Evolutionary conservation across 2,797 vertebrate genomes (phyloP), one percentile per base, ranked within the genome.

Genomic region (Danio aesculapii): DNA sequence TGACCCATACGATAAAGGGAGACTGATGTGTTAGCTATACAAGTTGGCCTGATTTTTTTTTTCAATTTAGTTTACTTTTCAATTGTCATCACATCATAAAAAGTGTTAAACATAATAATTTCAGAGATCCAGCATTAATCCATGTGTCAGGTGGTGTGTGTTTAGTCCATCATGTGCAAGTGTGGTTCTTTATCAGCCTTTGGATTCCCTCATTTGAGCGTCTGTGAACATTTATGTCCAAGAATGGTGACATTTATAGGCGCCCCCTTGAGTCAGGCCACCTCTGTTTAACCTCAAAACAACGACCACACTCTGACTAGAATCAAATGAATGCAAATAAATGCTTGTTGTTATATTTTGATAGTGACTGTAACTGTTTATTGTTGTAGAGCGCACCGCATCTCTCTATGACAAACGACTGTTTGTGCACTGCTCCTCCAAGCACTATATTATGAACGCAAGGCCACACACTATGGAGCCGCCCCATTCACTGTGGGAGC

Each of bases 171-270:
- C 64, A 30, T 78, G 76, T 69, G 16, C 50, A 47, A 53, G 76
- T 59, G 53, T 61, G 66, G 55, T 49, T 69, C 46, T 69, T 78
- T 61, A 69, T 78, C 55, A 70, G 55, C 64, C 55, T 43, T 47
- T 78, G 50, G 14, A 61, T 59, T 52, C 46, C 46, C 19, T 69
- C 66, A 8, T 52, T 46, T 52, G 17, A 47, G 41, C 64, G 68
- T 77, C 75, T 77, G 75, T 67, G 64, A 77, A 77, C 75, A 78
- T 78, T 78, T 78, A 78, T 59, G 43, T 61, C 76, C 66, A 70
- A 43, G 55, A 58, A 47, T 58, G 5, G 43, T 77, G 63, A 67
- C 52, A 77, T 77, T 77, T 77, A 67, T 39, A 44, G 75, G 41
- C n/a, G 30, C 14, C 52, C 62, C 52, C 52, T 58, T 14, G 17